These are phyloP conservation scores for Planiliza haematocheilus DNA, from an alignment of 2,113 vertebrate genomes.

Conservation along the genomic window DNA sequence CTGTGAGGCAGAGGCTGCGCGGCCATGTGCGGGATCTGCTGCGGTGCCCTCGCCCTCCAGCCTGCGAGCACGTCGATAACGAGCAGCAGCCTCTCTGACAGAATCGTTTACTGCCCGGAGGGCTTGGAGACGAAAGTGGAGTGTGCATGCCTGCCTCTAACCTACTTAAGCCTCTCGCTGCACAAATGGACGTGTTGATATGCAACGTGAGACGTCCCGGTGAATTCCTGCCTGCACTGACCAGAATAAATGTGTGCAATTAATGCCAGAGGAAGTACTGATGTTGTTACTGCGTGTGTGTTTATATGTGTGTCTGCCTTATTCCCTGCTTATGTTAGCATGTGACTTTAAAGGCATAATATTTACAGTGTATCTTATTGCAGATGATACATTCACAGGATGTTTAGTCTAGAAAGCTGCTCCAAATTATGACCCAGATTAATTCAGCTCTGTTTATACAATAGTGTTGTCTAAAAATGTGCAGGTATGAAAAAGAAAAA, in stretches of 20 bases:
- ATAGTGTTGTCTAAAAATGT: constrained; percentile 2
- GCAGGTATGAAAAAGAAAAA: constrained; percentile 34
- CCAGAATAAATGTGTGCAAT: constrained; percentile 76
- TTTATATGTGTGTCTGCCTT: constrained; percentile 32
- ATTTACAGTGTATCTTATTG: constrained; percentile 20
- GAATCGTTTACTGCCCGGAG: constrained; percentile 76
- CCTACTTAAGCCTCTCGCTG: constrained; percentile 74
- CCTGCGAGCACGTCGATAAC: constrained; percentile 74
- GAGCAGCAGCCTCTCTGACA: constrained; percentile 75
- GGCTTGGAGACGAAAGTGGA: constrained; percentile 69
- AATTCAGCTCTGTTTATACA: constrained; percentile 4
- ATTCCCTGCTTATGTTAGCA: constrained; percentile 52
- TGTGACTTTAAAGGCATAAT: constrained; percentile 19
- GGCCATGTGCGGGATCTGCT: constrained; percentile 26
- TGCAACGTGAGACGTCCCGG: constrained; percentile 79
- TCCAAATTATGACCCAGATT: constrained; percentile 13
- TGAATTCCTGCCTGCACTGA: constrained; percentile 76
- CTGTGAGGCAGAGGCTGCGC: constrained; percentile 21
- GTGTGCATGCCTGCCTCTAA: constrained; percentile 75
- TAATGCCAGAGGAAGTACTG: constrained; percentile 62
- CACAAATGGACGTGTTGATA: constrained; percentile 80
- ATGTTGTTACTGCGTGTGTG: constrained; percentile 14
- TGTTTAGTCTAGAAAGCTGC: constrained; percentile 3
- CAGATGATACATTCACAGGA: constrained; percentile 11
- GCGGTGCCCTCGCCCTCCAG: constrained; percentile 52